A percentile compares a stretch with the other conserved stretches of the same genome.
Evolutionary conservation across 2,888 invertebrate genomes (phyloP).

Genomic region (Flexamia atlantica): DNA sequence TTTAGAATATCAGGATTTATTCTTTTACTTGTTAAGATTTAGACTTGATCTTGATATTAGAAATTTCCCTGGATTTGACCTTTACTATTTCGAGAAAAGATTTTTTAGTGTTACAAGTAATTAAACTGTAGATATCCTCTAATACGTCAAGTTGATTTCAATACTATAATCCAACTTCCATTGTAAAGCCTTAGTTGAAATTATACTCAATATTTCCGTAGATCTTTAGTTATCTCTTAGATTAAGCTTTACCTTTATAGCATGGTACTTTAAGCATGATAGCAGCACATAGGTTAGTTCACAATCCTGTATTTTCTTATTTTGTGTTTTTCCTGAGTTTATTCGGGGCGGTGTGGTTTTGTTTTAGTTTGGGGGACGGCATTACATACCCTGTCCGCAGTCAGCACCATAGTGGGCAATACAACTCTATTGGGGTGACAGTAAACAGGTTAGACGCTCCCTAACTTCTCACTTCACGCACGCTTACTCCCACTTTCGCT

Average conservation of each 20-base stretch:
- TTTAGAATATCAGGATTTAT: too few relatives aligned
- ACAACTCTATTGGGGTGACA: constrained; percentile 94
- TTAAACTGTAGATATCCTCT: too few relatives aligned
- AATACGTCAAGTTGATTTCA: too few relatives aligned
- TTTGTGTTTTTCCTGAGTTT: constrained; percentile 61
- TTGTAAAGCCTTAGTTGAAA: too few relatives aligned
- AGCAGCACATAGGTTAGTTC: constrained; percentile 40
- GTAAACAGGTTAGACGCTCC: constrained; percentile 84
- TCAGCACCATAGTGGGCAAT: constrained; percentile 83
- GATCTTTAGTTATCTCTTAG: neutral
- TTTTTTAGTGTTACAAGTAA: too few relatives aligned
- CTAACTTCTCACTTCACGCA: constrained; percentile 37
- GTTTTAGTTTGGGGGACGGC: constrained; percentile 93
- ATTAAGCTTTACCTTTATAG: constrained; percentile 34
- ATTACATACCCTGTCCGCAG: constrained; percentile 90
- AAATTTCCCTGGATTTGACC: too few relatives aligned
- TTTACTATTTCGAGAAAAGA: too few relatives aligned
- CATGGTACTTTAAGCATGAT: constrained; percentile 18
- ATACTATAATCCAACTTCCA: too few relatives aligned
- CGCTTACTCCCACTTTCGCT: constrained; percentile 46
- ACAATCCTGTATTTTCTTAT: neutral
- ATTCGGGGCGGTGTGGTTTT: constrained; percentile 66
- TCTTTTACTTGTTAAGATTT: too few relatives aligned
- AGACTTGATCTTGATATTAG: too few relatives aligned
- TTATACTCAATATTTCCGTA: too few relatives aligned